Evolutionary conservation across 2,113 vertebrate species (phyloP).

Genomic region (Hippocampus abdominalis): DNA sequence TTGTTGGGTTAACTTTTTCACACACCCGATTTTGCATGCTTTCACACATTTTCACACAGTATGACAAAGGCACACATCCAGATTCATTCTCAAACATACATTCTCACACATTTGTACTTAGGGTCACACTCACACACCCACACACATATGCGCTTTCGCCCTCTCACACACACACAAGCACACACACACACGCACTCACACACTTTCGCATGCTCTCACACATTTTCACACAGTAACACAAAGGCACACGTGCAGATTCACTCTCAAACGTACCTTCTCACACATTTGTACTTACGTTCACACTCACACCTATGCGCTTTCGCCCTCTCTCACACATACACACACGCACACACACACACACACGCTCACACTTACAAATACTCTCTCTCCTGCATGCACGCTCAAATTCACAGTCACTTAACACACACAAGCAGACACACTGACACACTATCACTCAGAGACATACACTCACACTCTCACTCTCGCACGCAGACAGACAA

Average conservation of each 20-base stretch:
- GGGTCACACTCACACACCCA: background rate
- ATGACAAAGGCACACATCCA: background rate
- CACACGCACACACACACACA: too few relatives aligned
- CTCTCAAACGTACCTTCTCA: constrained; percentile 10
- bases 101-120: too few relatives aligned
- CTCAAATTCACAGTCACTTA: too few relatives aligned
- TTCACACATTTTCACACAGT: constrained; percentile 1
- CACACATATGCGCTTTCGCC: too few relatives aligned
- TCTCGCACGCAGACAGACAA: constrained; percentile 7
- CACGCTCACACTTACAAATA: too few relatives aligned
- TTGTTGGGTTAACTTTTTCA: too few relatives aligned
- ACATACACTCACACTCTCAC: constrained; percentile 11
- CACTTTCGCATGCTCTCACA: constrained; percentile 2
- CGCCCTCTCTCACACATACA: too few relatives aligned
- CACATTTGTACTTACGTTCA: background rate
- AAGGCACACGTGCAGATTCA: background rate
- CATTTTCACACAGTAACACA: background rate
- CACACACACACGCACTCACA: constrained; percentile 17
- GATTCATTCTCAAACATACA: too few relatives aligned
- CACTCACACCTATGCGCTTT: background rate
- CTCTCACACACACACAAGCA: constrained; percentile 19
- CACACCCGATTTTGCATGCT: background rate
- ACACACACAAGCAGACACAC: too few relatives aligned
- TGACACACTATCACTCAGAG: background rate
- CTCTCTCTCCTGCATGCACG: too few relatives aligned